Conservation (phyloP, 2,888 invertebrate species). For the Noctua janthe region DNA sequence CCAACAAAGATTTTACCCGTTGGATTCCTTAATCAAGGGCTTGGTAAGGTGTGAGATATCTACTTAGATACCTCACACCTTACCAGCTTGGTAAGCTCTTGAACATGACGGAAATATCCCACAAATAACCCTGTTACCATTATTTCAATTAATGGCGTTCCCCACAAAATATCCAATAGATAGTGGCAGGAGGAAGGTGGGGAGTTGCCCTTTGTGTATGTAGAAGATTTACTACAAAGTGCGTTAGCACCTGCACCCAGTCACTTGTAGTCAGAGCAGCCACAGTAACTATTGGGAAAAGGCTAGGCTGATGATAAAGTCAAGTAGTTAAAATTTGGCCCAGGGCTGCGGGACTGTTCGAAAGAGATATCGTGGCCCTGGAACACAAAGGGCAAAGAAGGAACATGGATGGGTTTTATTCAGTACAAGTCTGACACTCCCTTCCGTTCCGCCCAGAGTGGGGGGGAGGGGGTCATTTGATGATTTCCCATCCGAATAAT, state of each 20-base stretch:
- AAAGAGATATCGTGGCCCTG: no score
- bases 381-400: no score
- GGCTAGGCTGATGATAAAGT: not conserved
- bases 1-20: not conserved
- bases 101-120: not conserved
- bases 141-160: conserved; percentile 12
- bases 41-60: no score
- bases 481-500: no score
- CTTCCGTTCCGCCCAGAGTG: no score
- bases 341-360: no score
- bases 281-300: not conserved
- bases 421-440: no score
- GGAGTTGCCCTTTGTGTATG: not conserved
- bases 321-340: not conserved
- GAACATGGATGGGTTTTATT: no score
- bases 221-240: conserved; percentile 14
- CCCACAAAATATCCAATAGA: not conserved
- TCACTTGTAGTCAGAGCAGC: conserved; percentile 8
- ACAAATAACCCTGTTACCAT: conserved; percentile 3
- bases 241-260: not conserved
- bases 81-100: not conserved
- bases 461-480: no score
- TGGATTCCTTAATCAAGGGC: no score
- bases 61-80: not conserved
- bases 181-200: conserved; percentile 7